Evolutionary conservation across 1,140 invertebrate genomes (phyloP).

Genomic region (Drosophila navojoa): DNA sequence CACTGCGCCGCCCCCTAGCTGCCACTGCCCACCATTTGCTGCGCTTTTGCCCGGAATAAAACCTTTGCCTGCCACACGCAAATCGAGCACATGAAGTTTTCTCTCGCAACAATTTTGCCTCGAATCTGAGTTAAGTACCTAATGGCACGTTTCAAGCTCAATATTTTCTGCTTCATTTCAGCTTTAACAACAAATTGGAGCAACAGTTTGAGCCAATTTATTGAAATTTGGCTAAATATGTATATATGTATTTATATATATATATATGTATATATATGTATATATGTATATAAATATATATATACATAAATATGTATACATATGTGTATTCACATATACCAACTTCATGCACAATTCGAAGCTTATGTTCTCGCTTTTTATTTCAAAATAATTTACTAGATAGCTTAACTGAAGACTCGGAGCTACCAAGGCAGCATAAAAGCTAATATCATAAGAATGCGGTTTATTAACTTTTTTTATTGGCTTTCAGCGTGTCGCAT

Average conservation of each 20-base stretch:
- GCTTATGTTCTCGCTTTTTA: not conserved
- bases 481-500: not conserved
- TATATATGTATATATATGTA: too few species aligned
- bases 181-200: too few species aligned
- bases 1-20: not conserved
- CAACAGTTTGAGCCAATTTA: too few species aligned
- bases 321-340: too few species aligned
- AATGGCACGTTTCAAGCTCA: too few species aligned
- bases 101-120: not conserved
- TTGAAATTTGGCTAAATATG: too few species aligned
- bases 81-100: not conserved
- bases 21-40: not conserved
- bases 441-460: not conserved
- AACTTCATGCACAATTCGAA: too few species aligned
- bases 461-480: not conserved
- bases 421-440: slow-evolving; percentile 4
- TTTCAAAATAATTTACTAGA: not conserved
- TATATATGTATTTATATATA: too few species aligned
- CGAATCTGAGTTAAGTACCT: not conserved
- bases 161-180: too few species aligned
- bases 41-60: not conserved
- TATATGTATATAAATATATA: too few species aligned
- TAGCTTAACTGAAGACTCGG: not conserved
- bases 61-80: not conserved
- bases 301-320: too few species aligned